A percentile compares a stretch with the other conserved stretches of the same genome.
These are phyloP conservation scores for Hirudo medicinalis DNA, from an alignment of 1,140 invertebrate genomes.

Conservation along the genomic window DNA sequence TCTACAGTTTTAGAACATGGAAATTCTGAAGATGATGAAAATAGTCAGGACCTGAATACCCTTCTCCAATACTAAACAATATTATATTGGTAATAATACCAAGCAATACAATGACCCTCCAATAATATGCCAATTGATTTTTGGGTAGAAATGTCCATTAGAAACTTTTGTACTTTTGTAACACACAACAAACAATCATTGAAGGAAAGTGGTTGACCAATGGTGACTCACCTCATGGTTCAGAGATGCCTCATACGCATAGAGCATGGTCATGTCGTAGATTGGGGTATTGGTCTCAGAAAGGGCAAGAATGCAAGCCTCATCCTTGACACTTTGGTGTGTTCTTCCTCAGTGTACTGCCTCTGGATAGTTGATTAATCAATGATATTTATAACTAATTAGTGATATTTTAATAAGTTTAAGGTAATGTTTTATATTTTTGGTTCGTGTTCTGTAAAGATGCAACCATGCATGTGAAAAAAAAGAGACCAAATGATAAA, in stretches of 20 bases:
- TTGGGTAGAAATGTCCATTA: constrained; percentile 5
- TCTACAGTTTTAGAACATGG: no score
- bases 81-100: not conserved
- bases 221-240: constrained; percentile 53
- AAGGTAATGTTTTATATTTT: no score
- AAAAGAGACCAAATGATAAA: no score
- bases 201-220: constrained; percentile 25
- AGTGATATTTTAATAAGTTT: no score
- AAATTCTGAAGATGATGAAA: no score
- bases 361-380: constrained; percentile 9
- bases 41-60: not conserved
- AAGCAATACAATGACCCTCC: not conserved
- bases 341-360: constrained; percentile 42
- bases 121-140: not conserved
- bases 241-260: constrained; percentile 75
- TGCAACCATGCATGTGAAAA: no score
- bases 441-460: no score
- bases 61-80: constrained; percentile 24
- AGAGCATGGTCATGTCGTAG: constrained; percentile 78
- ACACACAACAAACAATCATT: constrained; percentile 17
- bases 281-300: constrained; percentile 72
- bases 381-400: not conserved
- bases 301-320: constrained; percentile 77
- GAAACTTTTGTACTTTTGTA: not conserved
- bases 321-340: constrained; percentile 69